Evolutionary conservation across 2,113 vertebrate genomes (phyloP), one percentile per base, ranked within the genome.

Genomic region (human (Homo sapiens)): DNA sequence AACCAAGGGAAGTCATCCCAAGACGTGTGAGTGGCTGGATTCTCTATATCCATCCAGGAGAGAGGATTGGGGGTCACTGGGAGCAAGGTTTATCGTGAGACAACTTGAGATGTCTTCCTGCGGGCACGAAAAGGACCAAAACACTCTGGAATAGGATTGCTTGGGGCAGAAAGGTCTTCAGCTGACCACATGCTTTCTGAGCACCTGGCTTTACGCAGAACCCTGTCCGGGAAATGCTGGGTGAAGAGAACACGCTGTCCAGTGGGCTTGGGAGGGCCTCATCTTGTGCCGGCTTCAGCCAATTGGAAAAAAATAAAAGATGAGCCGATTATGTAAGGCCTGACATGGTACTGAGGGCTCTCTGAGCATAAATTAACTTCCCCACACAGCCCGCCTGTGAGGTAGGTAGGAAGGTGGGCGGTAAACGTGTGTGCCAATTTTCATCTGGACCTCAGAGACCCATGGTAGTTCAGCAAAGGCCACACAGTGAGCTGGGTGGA

Each of bases 231-330:
- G 43, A 3, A 59, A 2, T 0, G 84, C 22, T 82, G 14, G 25
- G 86, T 10, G 1, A 25, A 59, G 1, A 0, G 90, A 68, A 70
- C 80, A 59, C 22, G 0, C 27, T 43, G 20, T 14, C 40, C 55
- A 5, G 20, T 1, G 32, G 2, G 0, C 30, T 78, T 23, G 16
- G 45, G 75, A 82, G 48, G 32, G 38, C 20, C 14, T 0, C 2
- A 0, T 4, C 6, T 5, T n/a, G 38, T 13, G 0, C 16, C 0
- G 0, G 43, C 20, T 61, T 7, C 3, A 4, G 2, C 35, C 14
- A 16, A 2, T 35, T 6, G 0, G 32, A 17, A 38, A 59, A 59
- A 59, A 25, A 59, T 2, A 3, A 12, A 59, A 18, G 16, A 3
- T 1, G 1, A 2, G 52, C 30, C 4, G 5, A 40, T 17, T 13